Percentiles rank a stretch among this genome's conserved stretches.
These are phyloP conservation scores for Chironomus tepperi DNA, from an alignment of 1,140 invertebrate species.

Conservation along the genomic window DNA sequence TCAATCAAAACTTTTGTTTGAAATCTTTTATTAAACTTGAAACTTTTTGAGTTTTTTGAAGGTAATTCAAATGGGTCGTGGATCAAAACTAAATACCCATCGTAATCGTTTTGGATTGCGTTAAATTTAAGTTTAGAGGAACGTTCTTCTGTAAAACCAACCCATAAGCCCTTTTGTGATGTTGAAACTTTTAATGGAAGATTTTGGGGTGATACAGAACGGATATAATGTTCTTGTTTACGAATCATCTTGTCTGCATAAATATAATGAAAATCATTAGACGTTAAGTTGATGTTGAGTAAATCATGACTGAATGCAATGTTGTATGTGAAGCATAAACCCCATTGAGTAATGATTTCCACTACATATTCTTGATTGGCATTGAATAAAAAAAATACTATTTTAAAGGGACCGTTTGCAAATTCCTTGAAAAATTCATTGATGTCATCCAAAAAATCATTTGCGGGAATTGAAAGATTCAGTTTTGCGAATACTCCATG, in stretches of 20 bases:
- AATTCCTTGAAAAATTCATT: not conserved
- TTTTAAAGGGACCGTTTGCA: not conserved
- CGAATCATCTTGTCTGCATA: no score
- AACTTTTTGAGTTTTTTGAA: not conserved
- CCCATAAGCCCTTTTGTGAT: not conserved
- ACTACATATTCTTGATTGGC: not conserved
- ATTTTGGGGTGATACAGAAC: no score
- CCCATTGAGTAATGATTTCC: not conserved
- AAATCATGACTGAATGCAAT: not conserved
- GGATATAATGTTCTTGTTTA: no score
- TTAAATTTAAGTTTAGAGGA: no score
- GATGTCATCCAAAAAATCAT: not conserved
- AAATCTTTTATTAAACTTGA: not conserved
- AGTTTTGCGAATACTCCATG: not conserved
- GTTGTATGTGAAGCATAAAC: not conserved
- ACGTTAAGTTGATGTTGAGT: not conserved
- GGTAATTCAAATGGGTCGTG: not conserved
- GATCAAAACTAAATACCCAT: not conserved
- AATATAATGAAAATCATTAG: not conserved
- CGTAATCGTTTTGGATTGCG: slow-evolving; percentile 26
- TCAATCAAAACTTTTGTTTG: not conserved
- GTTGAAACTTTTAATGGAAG: not conserved
- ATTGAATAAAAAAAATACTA: not conserved
- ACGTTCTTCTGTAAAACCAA: not conserved
- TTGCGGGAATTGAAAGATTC: not conserved